phyloP scores from a whole-genome alignment of 2,113 vertebrate genomes.

The Otus sunia region DNA sequence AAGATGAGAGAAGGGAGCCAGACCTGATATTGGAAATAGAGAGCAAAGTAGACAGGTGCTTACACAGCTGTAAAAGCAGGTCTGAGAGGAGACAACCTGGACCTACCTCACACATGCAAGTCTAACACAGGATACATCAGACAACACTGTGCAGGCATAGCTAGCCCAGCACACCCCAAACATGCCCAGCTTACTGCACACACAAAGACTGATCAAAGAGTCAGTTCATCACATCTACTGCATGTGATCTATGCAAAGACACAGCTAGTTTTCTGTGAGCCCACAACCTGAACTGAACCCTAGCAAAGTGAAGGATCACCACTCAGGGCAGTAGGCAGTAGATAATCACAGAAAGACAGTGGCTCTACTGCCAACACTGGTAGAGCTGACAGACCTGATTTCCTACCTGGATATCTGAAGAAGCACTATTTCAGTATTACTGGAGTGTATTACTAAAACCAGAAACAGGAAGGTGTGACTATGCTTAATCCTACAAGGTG shows the following conservation, averaged over 20 bases:
- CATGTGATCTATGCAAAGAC: background rate
- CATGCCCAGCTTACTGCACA: background rate
- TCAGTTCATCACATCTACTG: background rate
- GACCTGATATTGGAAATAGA: background rate
- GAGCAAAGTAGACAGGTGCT: background rate
- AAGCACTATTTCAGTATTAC: background rate
- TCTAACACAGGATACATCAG: background rate
- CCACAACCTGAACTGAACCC: background rate
- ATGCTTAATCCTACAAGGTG: background rate
- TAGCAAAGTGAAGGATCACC: background rate
- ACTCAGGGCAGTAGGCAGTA: background rate
- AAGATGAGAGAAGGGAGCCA: background rate
- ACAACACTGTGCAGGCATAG: background rate
- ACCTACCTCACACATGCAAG: background rate
- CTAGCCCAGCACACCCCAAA: background rate
- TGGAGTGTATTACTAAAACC: accelerated
- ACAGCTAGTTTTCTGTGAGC: background rate
- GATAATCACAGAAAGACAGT: background rate
- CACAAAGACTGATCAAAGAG: background rate
- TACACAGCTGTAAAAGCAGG: background rate
- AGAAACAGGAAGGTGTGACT: background rate
- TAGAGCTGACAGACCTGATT: background rate
- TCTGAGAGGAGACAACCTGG: background rate
- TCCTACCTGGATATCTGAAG: background rate
- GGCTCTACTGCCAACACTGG: background rate